Percentiles rank a stretch among this genome's conserved stretches.
Evolutionary conservation across 2,888 invertebrate species (phyloP).

Genomic region (Phymatocera aterrima): DNA sequence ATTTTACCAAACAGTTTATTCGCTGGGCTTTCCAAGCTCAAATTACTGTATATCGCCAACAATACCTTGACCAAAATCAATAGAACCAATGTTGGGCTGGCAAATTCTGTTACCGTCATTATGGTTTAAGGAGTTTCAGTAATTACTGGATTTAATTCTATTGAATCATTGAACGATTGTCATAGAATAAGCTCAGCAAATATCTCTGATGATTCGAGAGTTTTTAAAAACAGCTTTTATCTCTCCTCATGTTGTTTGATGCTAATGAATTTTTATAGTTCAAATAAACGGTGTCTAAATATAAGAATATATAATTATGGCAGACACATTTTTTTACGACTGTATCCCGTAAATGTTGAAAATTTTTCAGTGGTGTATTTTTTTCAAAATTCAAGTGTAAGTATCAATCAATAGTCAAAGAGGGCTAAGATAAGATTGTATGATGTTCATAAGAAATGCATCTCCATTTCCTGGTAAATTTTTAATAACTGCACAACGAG

Average conservation of each 20-base stretch:
- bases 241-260: not conserved
- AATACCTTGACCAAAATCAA: slow-evolving; percentile 20
- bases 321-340: not conserved
- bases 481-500: no score
- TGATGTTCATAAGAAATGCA: not conserved
- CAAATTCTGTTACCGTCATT: not conserved
- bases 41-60: not conserved
- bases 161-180: not conserved
- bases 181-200: not conserved
- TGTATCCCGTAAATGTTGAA: not conserved
- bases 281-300: no score
- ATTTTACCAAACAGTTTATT: slow-evolving; percentile 8
- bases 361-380: not conserved
- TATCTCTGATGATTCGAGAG: not conserved
- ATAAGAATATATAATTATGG: not conserved
- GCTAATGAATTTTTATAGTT: not conserved
- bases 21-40: not conserved
- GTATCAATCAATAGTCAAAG: not conserved
- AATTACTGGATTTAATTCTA: no score
- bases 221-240: not conserved
- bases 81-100: not conserved
- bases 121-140: not conserved
- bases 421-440: not conserved
- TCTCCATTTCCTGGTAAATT: not conserved
- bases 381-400: not conserved